Base-by-base conservation (phyloP, 2,113 vertebrate species). In the Pteropus alecto region DNA sequence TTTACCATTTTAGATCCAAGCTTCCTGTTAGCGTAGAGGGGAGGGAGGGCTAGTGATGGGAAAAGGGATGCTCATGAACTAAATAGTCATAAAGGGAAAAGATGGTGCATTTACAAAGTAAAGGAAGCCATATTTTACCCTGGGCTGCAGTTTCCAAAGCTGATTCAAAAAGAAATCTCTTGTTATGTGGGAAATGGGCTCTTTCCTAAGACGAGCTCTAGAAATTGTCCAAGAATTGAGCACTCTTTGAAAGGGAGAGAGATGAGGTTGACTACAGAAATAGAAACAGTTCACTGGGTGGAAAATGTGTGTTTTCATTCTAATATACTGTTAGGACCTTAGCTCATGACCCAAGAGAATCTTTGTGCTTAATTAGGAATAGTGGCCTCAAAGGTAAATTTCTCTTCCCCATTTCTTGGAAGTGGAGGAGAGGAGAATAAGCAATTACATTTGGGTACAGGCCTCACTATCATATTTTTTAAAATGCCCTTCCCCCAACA, bases 131-230 rank as follows among this genome's bases (percentile, higher is more conserved):
- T 28, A 13, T 58, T 67, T 81, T 54, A 21, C 54, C 54, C 63
- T 41, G 22, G 6, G 76, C 16, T 87, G 18, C 70, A 54, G 16
- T 70, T 67, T 93, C 24, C 46, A 95, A 70, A 90, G 51, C 65
- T 94, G 76, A 88, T 94, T 95, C 65, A 76, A 30, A 93, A 81
- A 65, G 58, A 81, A 81, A 97, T 26, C 38, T 82, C 86, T 71
- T 81, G 24, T 41, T 48, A 38, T 30, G 68, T 51, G 15, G 16
- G 61, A 87, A 81, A 70, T 48, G 51, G 73, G n/a, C 54, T 97
- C 95, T 93, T 78, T 61, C 51, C 87, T 82, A 51, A 71, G 89
- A 91, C 0, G 10, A 61, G 67, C 48, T 76, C 76, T 85, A 3
- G 2, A 74, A 97, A 86, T 68, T 82, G 77, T 71, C 68, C 26